Evolutionary conservation across 2,113 vertebrate species (phyloP), one percentile per base, ranked within the genome.

Genomic region (Psammodynastes pulverulentus): DNA sequence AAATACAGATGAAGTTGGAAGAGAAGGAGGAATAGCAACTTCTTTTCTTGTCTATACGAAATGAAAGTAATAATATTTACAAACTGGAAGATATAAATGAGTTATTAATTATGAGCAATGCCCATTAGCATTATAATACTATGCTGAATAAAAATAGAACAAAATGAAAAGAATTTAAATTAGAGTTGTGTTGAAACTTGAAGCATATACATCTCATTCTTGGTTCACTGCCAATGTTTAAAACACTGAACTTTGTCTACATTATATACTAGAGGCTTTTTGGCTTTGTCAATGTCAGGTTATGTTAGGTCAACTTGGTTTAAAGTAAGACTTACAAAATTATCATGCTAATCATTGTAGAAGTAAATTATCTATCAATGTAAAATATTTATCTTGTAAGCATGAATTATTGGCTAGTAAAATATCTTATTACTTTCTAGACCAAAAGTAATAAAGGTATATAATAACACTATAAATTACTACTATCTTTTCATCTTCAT

Each of bases 271-370:
- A 97, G 95, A 96, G 96, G 95, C 92, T 93, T 94, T 96, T 96
- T 91, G 94, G 94, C 94, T 96, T 96, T 97, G 95, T 96, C 96
- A 93, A 93, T 93, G 53, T 51, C 94, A 95, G 96, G 96, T 97
- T 96, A 97, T 96, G 93, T 96, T 95, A 92, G 96, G 96, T 96
- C 96, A 96, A 89, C 56, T 90, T 94, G 95, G 95, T 96, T 93
- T 93, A 90, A 54, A 85, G 91, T 94, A 93, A 96, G 90, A 88
- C 72, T 86, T 87, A 95, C 94, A 94, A 95, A 92, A 0, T 93
- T 94, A 95, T 96, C 93, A 93, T 93, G 92, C 91, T 94, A 67
- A 39, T 53, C 48, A 96, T 96, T 96, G 58, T 96, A 89, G 87
- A 92, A 93, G 93, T 67, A 93, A 93, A 91, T 49, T 94, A 91